Evolutionary conservation across 2,797 vertebrate genomes (phyloP), one percentile per base, ranked within the genome.

Genomic region (Etheostoma perlongum): DNA sequence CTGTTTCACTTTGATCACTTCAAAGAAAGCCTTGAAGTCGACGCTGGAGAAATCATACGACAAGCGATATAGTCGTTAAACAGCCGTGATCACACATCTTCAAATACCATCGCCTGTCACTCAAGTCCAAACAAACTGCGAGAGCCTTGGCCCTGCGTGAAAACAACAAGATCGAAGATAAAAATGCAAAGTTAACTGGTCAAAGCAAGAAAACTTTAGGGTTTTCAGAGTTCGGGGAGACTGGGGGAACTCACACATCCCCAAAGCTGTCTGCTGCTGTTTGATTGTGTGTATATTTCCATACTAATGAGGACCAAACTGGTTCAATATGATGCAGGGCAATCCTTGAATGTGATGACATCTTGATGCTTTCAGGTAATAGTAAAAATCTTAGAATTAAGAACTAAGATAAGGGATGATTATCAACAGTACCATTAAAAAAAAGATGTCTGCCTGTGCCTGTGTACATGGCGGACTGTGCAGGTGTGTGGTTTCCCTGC

Each of bases 1-100:
- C 76, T 53, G 51, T 74, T 83, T 89, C 78, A 64, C 88, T 91
- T 91, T 90, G 84, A 92, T 84, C 77, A 47, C 78, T 83, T 85
- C 78, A 85, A 89, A 87, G 84, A 70, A 64, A 65, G 76, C 67
- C 86, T 88, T 78, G 85, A 87, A 84, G 84, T 78, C 0, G 64
- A 72, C 72, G 46, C 75, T 62, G 72, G 79, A 85, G 84, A 58
- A 66, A 53, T 83, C 78, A 11, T 59, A 74, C 33, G 33, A 70
- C 80, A 47, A 67, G 75, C 46, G 53, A 59, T 9, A 13, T 57
- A 14, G 67, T 58, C 57, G 76, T 65, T 15, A 79, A 71, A 76
- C 53, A 67, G 62, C 46, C 6, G 21, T 67, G 2, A n/a, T 70
- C 73, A 30, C 68, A 30, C 53, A 59, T 77, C 78, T 81, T 78